Conservation (phyloP, 2,797 vertebrate species). For the Gymnopithys bicolor region DNA sequence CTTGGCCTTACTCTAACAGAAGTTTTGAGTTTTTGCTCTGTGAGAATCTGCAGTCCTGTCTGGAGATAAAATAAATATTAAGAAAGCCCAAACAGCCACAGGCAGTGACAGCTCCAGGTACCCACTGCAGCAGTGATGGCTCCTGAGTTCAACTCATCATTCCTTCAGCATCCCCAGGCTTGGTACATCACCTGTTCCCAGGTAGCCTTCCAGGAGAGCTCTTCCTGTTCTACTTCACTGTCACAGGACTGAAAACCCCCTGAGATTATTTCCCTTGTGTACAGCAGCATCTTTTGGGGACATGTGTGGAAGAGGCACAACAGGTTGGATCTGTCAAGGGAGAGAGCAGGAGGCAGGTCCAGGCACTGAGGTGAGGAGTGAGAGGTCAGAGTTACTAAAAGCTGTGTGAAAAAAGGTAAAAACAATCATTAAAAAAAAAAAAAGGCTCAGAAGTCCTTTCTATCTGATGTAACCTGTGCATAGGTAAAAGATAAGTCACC, state of each 20-base stretch:
- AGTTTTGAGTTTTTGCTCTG: not conserved
- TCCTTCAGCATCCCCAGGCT: not conserved
- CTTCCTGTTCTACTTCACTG: not conserved
- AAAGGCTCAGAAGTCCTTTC: not conserved
- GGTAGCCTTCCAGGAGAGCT: not conserved
- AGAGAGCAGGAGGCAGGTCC: not conserved
- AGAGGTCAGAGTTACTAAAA: not conserved
- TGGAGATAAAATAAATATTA: not conserved
- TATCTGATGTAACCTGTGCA: not conserved
- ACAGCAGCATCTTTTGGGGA: not conserved
- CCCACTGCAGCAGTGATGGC: not conserved
- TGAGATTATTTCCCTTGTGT: not conserved
- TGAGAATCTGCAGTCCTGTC: not conserved
- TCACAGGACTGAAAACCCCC: not conserved
- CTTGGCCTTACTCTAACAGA: not conserved
- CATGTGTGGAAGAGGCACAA: not conserved
- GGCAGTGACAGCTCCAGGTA: not conserved
- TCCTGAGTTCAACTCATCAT: not conserved
- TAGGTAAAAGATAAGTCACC: slow-evolving; percentile 20
- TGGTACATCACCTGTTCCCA: not conserved
- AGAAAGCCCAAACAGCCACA: not conserved
- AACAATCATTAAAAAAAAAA: not conserved
- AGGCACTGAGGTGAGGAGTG: not conserved
- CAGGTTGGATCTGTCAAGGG: not conserved
- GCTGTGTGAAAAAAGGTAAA: not conserved